phyloP scores from a whole-genome alignment of 2,113 vertebrate species.

The Kryptolebias marmoratus region DNA sequence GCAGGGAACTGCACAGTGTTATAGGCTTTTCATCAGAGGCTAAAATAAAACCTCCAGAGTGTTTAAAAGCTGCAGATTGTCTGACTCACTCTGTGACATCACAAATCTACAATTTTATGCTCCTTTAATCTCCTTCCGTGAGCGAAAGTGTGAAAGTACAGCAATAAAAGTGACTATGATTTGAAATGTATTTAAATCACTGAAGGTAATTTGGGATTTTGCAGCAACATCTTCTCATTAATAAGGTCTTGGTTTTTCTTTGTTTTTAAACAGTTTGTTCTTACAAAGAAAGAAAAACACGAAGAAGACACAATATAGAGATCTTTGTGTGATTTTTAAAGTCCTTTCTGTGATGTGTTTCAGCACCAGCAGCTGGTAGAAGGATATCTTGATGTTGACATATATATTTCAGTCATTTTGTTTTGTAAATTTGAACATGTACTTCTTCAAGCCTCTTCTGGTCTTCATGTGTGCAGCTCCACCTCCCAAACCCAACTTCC shows the following conservation, averaged over 20 bases:
- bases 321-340: background rate
- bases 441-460: too few relatives aligned
- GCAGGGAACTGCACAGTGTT: background rate
- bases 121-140: background rate
- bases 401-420: too few relatives aligned
- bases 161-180: background rate
- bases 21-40: background rate
- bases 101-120: background rate
- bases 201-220: background rate
- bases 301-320: too few relatives aligned
- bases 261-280: too few relatives aligned
- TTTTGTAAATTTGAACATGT: too few relatives aligned
- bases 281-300: too few relatives aligned
- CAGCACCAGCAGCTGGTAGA: too few relatives aligned
- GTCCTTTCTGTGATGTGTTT: too few relatives aligned
- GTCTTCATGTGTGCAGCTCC: background rate
- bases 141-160: background rate
- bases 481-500: too few relatives aligned
- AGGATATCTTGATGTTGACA: too few relatives aligned
- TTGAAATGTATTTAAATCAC: background rate
- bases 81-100: background rate
- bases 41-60: slow-evolving; percentile 12
- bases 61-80: background rate
- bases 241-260: too few relatives aligned
- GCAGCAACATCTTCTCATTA: too few relatives aligned